phyloP scores from a whole-genome alignment of 2,888 invertebrate species.

The Spisula subtruncata region DNA sequence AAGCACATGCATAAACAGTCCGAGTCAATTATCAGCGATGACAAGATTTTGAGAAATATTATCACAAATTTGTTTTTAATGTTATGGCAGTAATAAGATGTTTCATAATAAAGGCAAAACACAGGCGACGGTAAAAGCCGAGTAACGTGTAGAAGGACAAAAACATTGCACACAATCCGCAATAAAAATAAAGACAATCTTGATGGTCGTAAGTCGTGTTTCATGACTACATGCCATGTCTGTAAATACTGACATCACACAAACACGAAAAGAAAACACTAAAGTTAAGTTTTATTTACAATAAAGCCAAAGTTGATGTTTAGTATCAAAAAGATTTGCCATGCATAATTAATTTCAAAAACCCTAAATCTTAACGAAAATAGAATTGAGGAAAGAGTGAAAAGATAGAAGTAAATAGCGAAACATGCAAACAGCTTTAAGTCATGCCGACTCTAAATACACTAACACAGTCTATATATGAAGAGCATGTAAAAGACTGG shows the following conservation, averaged over 20 bases:
- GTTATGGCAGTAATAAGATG: background rate
- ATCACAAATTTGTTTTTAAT: constrained; percentile 12
- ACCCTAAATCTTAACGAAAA: background rate
- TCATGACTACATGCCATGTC: constrained; percentile 12
- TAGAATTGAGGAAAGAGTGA: background rate
- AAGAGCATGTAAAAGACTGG: no score
- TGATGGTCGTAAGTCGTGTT: background rate
- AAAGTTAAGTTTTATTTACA: background rate
- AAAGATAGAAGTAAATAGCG: background rate
- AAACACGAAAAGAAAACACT: background rate
- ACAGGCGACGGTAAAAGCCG: background rate
- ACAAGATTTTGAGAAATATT: constrained; percentile 13
- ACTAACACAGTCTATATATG: no score
- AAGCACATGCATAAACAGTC: constrained; percentile 7
- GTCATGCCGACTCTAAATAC: background rate
- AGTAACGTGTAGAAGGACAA: background rate
- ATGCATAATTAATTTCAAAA: background rate
- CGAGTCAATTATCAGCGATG: background rate
- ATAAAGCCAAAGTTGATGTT: constrained; percentile 9
- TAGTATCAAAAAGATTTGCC: background rate
- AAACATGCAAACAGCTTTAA: background rate
- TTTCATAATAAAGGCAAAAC: background rate
- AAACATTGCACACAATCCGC: constrained; percentile 12
- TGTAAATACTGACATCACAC: background rate
- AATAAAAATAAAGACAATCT: constrained; percentile 20